Evolutionary conservation across 2,797 vertebrate species (phyloP).

Genomic region (Perodicticus potto): DNA sequence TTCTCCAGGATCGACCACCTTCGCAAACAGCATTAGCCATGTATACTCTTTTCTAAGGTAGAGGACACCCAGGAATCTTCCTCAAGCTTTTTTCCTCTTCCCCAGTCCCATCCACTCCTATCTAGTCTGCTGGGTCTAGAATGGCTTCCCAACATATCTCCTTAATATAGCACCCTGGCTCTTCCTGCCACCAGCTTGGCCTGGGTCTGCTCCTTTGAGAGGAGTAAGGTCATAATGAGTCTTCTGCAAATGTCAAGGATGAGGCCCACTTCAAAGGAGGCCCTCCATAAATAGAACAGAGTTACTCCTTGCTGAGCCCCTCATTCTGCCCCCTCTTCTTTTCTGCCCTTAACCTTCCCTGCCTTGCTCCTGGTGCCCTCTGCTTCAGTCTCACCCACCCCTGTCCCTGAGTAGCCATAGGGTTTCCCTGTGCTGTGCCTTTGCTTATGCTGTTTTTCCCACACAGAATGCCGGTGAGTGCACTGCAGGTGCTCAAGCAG

Average conservation of each 20-base stretch:
- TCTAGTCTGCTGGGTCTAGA: neutral
- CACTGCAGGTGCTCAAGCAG: neutral
- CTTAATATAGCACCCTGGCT: neutral
- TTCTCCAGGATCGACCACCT: neutral
- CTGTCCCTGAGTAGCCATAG: neutral
- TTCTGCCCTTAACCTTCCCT: neutral
- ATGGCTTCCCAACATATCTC: neutral
- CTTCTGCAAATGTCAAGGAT: conserved; percentile 10
- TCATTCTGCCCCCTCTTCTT: neutral
- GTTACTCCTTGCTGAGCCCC: neutral
- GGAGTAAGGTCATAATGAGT: neutral
- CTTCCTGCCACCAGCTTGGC: neutral
- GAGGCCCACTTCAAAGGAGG: neutral
- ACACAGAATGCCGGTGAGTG: neutral
- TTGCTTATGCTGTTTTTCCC: conserved; percentile 4
- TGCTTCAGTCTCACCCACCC: neutral
- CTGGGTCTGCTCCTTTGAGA: neutral
- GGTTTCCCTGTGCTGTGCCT: conserved; percentile 26
- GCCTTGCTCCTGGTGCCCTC: neutral
- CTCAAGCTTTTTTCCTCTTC: neutral
- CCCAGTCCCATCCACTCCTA: neutral
- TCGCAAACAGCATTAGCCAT: neutral
- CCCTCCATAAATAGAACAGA: neutral
- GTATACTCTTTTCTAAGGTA: neutral
- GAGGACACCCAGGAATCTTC: neutral